phyloP scores from a whole-genome alignment of 2,113 vertebrate genomes.

The Pterophyllum scalare region DNA sequence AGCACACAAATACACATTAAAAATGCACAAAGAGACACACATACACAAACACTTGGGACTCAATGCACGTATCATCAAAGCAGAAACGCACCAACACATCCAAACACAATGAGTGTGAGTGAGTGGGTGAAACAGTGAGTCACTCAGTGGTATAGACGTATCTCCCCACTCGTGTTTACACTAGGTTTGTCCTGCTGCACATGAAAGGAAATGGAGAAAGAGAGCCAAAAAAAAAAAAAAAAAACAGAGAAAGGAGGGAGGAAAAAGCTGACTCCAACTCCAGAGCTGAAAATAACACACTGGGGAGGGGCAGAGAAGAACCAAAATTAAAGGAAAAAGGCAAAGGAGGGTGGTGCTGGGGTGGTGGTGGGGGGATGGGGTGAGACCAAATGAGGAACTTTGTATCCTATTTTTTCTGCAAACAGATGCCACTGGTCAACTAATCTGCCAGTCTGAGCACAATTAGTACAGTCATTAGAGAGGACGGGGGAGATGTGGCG shows the following conservation, averaged over 20 bases:
- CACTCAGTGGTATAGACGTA: conserved; percentile 53
- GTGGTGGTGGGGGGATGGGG: too few species aligned
- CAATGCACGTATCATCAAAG: background rate
- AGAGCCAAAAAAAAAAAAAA: background rate
- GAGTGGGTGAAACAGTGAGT: conserved; percentile 60
- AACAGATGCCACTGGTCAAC: conserved; percentile 46
- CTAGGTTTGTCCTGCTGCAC: conserved; percentile 48
- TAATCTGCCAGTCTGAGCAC: conserved; percentile 57
- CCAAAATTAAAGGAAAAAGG: background rate
- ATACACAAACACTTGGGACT: conserved; percentile 16
- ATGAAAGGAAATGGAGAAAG: conserved; percentile 25
- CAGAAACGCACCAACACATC: conserved; percentile 19
- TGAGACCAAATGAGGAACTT: conserved; percentile 1
- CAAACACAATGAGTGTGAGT: conserved; percentile 22
- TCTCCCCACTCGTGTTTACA: conserved; percentile 50
- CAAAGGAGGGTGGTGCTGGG: rapidly evolving
- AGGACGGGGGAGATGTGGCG: background rate
- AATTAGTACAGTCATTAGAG: conserved; percentile 54
- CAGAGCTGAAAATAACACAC: conserved; percentile 59
- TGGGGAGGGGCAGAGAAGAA: conserved; percentile 2
- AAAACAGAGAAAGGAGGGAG: background rate
- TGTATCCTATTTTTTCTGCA: conserved; percentile 39
- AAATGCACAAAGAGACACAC: conserved; percentile 8
- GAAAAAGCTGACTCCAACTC: conserved; percentile 61
- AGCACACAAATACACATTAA: conserved; percentile 23